Base-by-base conservation (phyloP, 2,113 vertebrate genomes). In the Psephotus haematonotus region DNA sequence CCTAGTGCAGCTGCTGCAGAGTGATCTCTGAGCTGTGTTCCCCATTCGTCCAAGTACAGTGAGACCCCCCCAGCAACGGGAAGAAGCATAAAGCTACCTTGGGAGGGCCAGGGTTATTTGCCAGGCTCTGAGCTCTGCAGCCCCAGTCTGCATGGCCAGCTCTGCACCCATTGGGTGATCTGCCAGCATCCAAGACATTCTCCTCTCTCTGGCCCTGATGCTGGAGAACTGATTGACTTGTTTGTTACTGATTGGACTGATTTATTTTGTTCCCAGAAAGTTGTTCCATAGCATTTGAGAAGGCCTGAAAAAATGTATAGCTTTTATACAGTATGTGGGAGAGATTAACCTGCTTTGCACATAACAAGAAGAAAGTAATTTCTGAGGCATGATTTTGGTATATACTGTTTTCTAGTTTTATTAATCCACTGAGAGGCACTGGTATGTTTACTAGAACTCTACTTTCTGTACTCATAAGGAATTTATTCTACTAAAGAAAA, bases 171-270 rank as follows among this genome's bases (percentile, higher is more conserved):
- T n/a, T 24, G 39, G 11, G 3, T 0, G 0, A 43, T 47, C 63
- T 50, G 17, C 15, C 84, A 55, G 13, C 8, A 7, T 18, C 44
- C 27, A 14, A 22, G 5, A 25, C 29, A 27, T 57, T 9, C 49
- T 57, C 12, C 44, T 74, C 23, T 31, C n/a, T 24, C 37, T 0
- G 0, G 33, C 7, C 29, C 13, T 1, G 1, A 9, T 11, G 22
- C 20, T 1, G 6, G 65, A 18, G 17, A 77, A 24, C 29, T 52
- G 46, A 43, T 17, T 11, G 59, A 33, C 11, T 65, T 28, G 9
- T 18, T 69, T 69, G 23, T 17, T 39, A 52, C 19, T 9, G 18
- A 53, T 2, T 33, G 19, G 17, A 62, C n/a, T 28, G 14, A 71
- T 41, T 53, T 71, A 24, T 83, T 86, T 72, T 2, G 3, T 59